Conservation (phyloP, 2,888 invertebrate genomes). For the Chesias legatella region DNA sequence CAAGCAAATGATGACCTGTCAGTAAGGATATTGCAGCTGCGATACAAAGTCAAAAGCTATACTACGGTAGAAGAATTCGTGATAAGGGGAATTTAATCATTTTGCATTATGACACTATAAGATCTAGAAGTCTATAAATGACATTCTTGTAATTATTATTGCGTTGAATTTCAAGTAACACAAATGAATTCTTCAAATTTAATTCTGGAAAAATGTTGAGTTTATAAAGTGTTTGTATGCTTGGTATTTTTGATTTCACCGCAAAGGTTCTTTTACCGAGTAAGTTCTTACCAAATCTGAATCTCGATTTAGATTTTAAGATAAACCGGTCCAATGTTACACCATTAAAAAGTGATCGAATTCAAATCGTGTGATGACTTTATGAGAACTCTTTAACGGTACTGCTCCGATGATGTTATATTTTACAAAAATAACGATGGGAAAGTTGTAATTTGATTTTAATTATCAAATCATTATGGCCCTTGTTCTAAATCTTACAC, state of each 20-base stretch:
- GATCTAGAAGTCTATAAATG: too few species aligned
- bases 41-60: background rate
- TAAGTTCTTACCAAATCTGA: too few species aligned
- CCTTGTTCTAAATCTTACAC: slow-evolving; percentile 4
- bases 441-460: slow-evolving; percentile 25
- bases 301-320: slow-evolving; percentile 10
- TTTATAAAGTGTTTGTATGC: too few species aligned
- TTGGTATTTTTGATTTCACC: too few species aligned
- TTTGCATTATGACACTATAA: background rate
- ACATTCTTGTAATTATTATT: too few species aligned
- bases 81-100: too few species aligned
- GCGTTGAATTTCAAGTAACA: too few species aligned
- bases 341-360: slow-evolving; percentile 4
- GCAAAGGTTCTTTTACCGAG: too few species aligned
- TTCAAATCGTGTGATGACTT: slow-evolving; percentile 18
- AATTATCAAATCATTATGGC: slow-evolving; percentile 13
- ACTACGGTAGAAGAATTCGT: background rate
- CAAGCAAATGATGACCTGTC: background rate
- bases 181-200: too few species aligned
- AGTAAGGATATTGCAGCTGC: background rate
- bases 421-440: slow-evolving; percentile 22
- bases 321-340: slow-evolving; percentile 20
- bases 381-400: slow-evolving; percentile 20
- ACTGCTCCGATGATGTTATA: slow-evolving; percentile 15
- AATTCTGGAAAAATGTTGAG: too few species aligned